A percentile compares a stretch with the other conserved stretches of the same genome.
These are phyloP conservation scores for Anguilla pacifica DNA, from an alignment of 2,797 vertebrate genomes.

Conservation along the genomic window DNA sequence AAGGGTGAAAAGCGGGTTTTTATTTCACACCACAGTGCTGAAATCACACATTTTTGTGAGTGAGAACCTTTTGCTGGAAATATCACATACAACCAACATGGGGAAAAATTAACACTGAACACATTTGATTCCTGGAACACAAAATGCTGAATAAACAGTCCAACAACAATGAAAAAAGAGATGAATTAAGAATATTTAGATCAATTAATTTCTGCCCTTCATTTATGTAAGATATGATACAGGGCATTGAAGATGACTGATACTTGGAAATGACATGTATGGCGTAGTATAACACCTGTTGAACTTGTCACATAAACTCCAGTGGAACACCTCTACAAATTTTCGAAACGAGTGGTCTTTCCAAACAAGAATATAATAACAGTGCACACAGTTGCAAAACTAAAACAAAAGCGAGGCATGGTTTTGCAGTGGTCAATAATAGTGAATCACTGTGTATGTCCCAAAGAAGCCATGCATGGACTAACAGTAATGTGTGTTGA, in stretches of 20 bases:
- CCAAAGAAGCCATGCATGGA: not conserved
- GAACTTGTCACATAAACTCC: not conserved
- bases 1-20: constrained; percentile 3
- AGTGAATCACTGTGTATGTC: not conserved
- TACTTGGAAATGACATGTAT: not conserved
- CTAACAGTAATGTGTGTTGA: not conserved
- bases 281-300: not conserved
- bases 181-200: not conserved
- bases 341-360: not conserved
- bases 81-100: not conserved
- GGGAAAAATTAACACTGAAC: not conserved
- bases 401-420: not conserved
- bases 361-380: not conserved
- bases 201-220: not conserved
- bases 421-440: not conserved
- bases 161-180: not conserved
- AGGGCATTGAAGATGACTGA: not conserved
- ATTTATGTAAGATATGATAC: not conserved
- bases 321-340: not conserved
- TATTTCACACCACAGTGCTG: not conserved
- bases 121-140: not conserved
- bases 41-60: not conserved
- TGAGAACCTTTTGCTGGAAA: not conserved
- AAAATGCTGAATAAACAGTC: not conserved
- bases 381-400: not conserved